phyloP scores from a whole-genome alignment of 2,888 invertebrate genomes.

The Nesidiocoris tenuis region DNA sequence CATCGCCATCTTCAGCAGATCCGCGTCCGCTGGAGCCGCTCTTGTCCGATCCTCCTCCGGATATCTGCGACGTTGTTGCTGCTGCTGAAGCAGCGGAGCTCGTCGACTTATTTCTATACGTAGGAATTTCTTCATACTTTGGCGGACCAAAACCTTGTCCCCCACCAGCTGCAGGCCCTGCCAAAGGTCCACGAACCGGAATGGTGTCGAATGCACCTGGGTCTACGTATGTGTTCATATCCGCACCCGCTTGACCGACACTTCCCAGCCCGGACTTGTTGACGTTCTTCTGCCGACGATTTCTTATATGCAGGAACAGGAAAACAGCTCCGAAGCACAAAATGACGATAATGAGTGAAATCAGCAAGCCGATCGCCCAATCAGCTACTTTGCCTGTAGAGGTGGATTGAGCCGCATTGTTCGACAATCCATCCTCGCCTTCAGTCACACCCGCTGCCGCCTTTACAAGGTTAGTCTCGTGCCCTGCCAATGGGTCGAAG shows the following conservation, averaged over 20 bases:
- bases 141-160: conserved; percentile 80
- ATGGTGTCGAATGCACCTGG: conserved; percentile 87
- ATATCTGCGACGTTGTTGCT: conserved; percentile 83
- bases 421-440: conserved; percentile 53
- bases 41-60: conserved; percentile 77
- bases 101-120: conserved; percentile 68
- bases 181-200: conserved; percentile 69
- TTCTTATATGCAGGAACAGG: conserved; percentile 79
- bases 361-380: conserved; percentile 84
- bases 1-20: conserved; percentile 90
- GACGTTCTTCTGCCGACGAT: conserved; percentile 74
- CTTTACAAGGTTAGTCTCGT: conserved; percentile 63
- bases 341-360: conserved; percentile 76
- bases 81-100: conserved; percentile 76
- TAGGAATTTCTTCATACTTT: conserved; percentile 87
- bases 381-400: conserved; percentile 72
- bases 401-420: conserved; percentile 62
- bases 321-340: conserved; percentile 83
- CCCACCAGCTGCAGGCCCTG: too few species aligned
- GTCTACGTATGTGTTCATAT: conserved; percentile 80
- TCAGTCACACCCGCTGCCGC: too few species aligned
- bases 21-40: conserved; percentile 95
- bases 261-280: conserved; percentile 74
- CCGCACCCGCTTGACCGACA: too few species aligned
- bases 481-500: conserved; percentile 64